phyloP scores from a whole-genome alignment of 2,888 invertebrate genomes.

The Latrodectus hesperus region DNA sequence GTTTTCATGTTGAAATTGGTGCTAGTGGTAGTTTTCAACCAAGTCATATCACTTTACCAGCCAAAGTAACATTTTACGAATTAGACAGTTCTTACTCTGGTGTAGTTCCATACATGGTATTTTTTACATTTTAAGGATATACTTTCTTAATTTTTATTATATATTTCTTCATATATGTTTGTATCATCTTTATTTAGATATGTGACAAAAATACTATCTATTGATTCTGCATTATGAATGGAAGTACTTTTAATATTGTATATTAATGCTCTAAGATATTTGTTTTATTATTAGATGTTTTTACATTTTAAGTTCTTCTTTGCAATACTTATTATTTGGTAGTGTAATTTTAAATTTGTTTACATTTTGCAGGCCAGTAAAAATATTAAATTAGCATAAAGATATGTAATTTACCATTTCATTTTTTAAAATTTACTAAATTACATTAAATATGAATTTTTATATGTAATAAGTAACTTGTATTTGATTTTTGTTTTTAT shows the following conservation, averaged over 20 bases:
- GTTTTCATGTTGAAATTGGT: slow-evolving; percentile 93
- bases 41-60: slow-evolving; percentile 90
- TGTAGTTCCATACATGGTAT: slow-evolving; percentile 95
- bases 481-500: too few species aligned
- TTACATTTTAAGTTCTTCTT: not conserved
- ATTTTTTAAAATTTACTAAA: too few species aligned
- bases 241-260: not conserved
- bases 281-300: not conserved
- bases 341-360: not conserved
- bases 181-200: too few species aligned
- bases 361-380: too few species aligned
- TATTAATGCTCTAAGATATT: not conserved
- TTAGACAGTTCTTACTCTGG: slow-evolving; percentile 82
- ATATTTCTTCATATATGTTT: too few species aligned
- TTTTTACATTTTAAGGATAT: slow-evolving; percentile 71
- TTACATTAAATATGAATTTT: too few species aligned
- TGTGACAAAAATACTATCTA: not conserved
- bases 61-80: slow-evolving; percentile 95
- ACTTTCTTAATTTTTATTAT: not conserved
- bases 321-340: not conserved
- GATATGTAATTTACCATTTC: too few species aligned
- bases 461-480: too few species aligned
- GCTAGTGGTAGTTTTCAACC: slow-evolving; percentile 96
- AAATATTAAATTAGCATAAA: too few species aligned
- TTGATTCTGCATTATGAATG: not conserved